Percentiles rank a stretch among this genome's conserved stretches.
phyloP scores from a whole-genome alignment of 2,888 invertebrate genomes.

The Pyrochroa serraticornis region DNA sequence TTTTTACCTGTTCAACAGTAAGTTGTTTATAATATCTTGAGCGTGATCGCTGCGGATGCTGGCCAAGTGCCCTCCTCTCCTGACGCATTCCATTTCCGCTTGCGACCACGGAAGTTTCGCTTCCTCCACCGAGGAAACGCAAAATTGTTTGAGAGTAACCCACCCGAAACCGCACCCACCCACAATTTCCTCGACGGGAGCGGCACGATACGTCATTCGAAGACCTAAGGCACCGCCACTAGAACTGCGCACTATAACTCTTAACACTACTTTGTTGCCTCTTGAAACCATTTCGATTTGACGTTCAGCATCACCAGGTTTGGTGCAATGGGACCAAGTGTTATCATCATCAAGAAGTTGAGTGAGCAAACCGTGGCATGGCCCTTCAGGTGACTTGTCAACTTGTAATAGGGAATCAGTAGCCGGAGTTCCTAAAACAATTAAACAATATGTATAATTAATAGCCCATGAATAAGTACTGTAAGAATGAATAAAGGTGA shows the following conservation, averaged over 20 bases:
- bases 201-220: slow-evolving; percentile 69
- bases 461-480: not conserved
- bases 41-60: slow-evolving; percentile 69
- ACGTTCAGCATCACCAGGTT: slow-evolving; percentile 63
- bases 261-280: slow-evolving; percentile 62
- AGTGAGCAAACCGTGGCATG: slow-evolving; percentile 65
- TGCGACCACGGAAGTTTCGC: slow-evolving; percentile 68
- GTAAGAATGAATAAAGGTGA: too few relatives aligned
- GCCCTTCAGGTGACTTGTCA: slow-evolving; percentile 45
- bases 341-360: slow-evolving; percentile 65
- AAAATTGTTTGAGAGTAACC: slow-evolving; percentile 71
- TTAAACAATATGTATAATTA: not conserved
- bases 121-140: slow-evolving; percentile 67
- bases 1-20: slow-evolving; percentile 69
- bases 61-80: slow-evolving; percentile 70
- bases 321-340: slow-evolving; percentile 67
- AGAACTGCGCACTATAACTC: slow-evolving; percentile 48
- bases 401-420: slow-evolving; percentile 38
- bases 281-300: slow-evolving; percentile 67
- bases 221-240: slow-evolving; percentile 49
- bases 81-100: slow-evolving; percentile 70
- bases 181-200: slow-evolving; percentile 66
- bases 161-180: slow-evolving; percentile 75
- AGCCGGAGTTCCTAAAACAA: slow-evolving; percentile 33
- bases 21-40: slow-evolving; percentile 68